Conservation (phyloP, 2,113 vertebrate species). For the Machaerirhynchus nigripectus region DNA sequence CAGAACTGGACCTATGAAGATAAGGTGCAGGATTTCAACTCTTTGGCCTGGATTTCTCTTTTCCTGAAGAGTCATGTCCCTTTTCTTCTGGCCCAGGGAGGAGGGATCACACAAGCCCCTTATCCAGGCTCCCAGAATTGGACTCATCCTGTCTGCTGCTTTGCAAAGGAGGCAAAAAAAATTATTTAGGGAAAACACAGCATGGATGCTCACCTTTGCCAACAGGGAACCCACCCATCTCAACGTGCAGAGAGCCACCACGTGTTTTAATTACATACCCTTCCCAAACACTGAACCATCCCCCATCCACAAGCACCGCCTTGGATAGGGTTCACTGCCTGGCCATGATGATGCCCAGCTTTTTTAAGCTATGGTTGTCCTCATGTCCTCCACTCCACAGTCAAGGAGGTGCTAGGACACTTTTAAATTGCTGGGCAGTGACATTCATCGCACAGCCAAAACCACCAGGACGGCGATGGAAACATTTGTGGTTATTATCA, state of each 20-base stretch:
- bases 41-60: neutral
- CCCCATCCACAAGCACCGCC: fast-evolving
- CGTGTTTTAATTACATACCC: neutral
- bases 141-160: neutral
- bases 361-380: neutral
- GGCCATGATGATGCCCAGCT: neutral
- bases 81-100: neutral
- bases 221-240: neutral
- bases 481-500: neutral
- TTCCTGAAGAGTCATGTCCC: neutral
- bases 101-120: neutral
- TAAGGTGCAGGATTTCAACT: neutral
- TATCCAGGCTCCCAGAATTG: fast-evolving
- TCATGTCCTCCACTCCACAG: neutral
- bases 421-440: neutral
- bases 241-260: fast-evolving
- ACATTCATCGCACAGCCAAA: neutral
- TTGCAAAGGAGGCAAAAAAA: neutral
- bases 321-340: neutral
- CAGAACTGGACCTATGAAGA: neutral
- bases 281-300: neutral
- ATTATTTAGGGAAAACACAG: neutral
- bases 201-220: too few relatives aligned
- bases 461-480: neutral
- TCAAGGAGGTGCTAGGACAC: neutral